Evolutionary conservation across 2,888 invertebrate species (phyloP), one percentile per base, ranked within the genome.

Genomic region (Melitaea athalia): DNA sequence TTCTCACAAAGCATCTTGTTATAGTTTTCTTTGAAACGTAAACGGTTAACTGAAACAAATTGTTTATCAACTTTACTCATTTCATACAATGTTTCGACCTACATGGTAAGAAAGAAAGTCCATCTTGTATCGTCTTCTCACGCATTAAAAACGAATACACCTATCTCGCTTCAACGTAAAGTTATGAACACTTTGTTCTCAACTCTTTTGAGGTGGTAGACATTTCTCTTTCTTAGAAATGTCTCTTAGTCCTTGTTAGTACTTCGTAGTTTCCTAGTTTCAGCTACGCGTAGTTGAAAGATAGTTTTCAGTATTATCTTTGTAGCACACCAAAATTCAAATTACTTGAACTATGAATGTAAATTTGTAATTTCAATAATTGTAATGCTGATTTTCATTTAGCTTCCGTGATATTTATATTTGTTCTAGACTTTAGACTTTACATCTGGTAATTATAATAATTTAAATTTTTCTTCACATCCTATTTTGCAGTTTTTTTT

Each of bases 181-280:
- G 33, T 6, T n/a, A 42, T 38, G 49, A 42, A 59, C 12, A 64
- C 65, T 65, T 69, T 69, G 65, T 69, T 62, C 65, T 52, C 43
- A 7, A 31, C 42, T 59, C 65, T 62, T 69, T 65, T 69, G 65
- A 64, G 59, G 64, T 15, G 45, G 57, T 42, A 57, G 57, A 57
- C 57, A 52, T 53, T 63, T 55, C 53, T 53, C 14, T 14, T 31
- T 53, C 31, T 33, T 14, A 55, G 24, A 49, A n/a, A 14, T 55
- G 33, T n/a, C 14, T 55, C 14, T 33, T 14, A 55, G 53, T 55
- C 53, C 53, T 55, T 55, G 53, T 55, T 55, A 55, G 53, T 33
- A 55, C 53, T 33, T 31, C 53, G 31, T 31, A 55, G 52, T 52
- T 24, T 31, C 52, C 53, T 55, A 55, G 53, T 55, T 55, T 33